Evolutionary conservation across 2,888 invertebrate species (phyloP).

Genomic region (Xestoiulus laeticollis): DNA sequence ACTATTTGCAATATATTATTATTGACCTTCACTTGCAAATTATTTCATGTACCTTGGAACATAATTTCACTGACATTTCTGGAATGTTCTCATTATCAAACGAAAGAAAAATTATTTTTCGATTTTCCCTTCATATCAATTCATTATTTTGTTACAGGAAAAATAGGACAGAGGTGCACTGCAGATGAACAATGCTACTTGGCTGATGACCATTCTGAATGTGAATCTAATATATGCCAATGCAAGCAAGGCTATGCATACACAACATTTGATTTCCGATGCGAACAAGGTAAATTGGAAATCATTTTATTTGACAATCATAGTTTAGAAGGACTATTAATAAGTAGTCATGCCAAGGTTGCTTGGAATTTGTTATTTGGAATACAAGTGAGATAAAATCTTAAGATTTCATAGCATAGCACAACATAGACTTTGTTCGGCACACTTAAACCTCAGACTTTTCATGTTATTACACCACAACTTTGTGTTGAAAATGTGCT

Average conservation of each 20-base stretch:
- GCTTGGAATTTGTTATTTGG: too few species aligned
- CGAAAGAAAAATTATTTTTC: background rate
- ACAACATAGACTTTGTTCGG: background rate
- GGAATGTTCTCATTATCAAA: background rate
- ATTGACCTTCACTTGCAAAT: too few species aligned
- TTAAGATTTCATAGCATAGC: background rate
- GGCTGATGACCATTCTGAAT: background rate
- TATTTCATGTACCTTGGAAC: background rate
- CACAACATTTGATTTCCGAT: conserved; percentile 6
- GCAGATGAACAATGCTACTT: background rate
- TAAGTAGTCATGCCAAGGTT: too few species aligned
- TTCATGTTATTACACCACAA: background rate
- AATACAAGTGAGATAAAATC: background rate
- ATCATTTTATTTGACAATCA: background rate
- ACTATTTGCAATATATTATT: too few species aligned
- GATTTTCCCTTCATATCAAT: background rate
- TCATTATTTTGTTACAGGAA: background rate
- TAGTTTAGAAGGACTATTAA: background rate
- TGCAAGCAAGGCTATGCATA: background rate
- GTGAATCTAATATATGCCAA: background rate
- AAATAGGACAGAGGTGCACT: background rate
- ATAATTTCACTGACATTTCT: background rate
- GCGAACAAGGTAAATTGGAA: background rate
- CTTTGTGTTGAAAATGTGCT: background rate
- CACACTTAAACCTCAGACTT: background rate